Evolutionary conservation across 2,113 vertebrate genomes (phyloP).

Genomic region (Gallinago jamesoni): DNA sequence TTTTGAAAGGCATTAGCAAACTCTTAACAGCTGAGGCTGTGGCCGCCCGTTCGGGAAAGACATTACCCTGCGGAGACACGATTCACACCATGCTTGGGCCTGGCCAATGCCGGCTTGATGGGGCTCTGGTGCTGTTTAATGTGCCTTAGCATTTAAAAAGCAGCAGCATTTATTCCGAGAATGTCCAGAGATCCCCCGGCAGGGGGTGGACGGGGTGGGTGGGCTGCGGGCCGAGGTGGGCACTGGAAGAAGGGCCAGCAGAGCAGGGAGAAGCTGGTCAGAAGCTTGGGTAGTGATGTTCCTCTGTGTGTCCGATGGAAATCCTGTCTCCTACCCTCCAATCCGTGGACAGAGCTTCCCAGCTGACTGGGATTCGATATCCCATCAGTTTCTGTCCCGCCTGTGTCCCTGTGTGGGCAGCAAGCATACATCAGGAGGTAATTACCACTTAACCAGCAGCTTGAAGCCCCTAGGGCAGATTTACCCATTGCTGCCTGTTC

Average conservation of each 20-base stretch:
- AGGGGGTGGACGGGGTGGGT: accelerated
- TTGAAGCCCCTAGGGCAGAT: not conserved
- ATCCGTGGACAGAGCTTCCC: not conserved
- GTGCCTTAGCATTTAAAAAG: not conserved
- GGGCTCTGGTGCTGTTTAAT: not conserved
- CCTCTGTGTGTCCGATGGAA: not conserved
- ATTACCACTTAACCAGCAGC: not conserved
- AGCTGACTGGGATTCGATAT: not conserved
- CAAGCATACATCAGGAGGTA: not conserved
- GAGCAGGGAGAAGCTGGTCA: not conserved
- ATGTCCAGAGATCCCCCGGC: not conserved
- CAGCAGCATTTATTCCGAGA: not conserved
- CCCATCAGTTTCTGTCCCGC: not conserved
- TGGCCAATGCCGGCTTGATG: not conserved
- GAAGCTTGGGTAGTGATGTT: not conserved
- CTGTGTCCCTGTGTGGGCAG: not conserved
- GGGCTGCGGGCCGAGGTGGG: not conserved
- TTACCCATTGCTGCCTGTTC: not conserved
- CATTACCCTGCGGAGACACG: accelerated
- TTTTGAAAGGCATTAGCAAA: not conserved
- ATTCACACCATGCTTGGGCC: not conserved
- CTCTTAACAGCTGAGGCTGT: slow-evolving; percentile 5
- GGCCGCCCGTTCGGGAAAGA: not conserved
- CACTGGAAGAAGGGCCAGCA: not conserved
- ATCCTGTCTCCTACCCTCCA: no score